phyloP scores from a whole-genome alignment of 1,140 invertebrate species.

The Philotrypesis tridentata region DNA sequence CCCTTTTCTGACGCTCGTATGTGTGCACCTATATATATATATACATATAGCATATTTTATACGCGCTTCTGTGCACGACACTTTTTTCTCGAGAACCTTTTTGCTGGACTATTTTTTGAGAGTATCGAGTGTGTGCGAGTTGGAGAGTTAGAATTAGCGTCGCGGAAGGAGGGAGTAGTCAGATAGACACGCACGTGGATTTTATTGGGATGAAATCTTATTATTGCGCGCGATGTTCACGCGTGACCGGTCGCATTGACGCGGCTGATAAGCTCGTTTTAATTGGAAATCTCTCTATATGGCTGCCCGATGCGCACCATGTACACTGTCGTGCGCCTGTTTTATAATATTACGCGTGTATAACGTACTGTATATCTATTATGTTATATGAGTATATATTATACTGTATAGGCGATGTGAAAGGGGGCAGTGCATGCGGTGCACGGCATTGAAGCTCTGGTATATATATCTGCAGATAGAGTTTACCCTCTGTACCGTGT shows the following conservation, averaged over 20 bases:
- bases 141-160: too few species aligned
- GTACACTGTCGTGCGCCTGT: not conserved
- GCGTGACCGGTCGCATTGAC: constrained; percentile 58
- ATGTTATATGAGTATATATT: not conserved
- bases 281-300: constrained; percentile 62
- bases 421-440: not conserved
- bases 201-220: not conserved
- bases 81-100: too few species aligned
- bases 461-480: too few species aligned
- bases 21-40: too few species aligned
- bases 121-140: too few species aligned
- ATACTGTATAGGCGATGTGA: not conserved
- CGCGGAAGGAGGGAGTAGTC: too few species aligned
- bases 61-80: too few species aligned
- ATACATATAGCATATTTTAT: too few species aligned
- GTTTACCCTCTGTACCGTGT: not conserved
- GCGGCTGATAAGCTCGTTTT: constrained; percentile 61
- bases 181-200: too few species aligned
- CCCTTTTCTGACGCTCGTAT: not conserved
- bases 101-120: too few species aligned
- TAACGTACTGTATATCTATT: too few species aligned
- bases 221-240: constrained; percentile 40
- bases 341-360: not conserved
- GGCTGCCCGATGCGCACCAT: constrained; percentile 39
- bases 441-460: too few species aligned